A percentile compares a stretch with the other conserved stretches of the same genome.
Evolutionary conservation across 2,797 vertebrate species (phyloP).

Genomic region (Atherinosoma microstoma): DNA sequence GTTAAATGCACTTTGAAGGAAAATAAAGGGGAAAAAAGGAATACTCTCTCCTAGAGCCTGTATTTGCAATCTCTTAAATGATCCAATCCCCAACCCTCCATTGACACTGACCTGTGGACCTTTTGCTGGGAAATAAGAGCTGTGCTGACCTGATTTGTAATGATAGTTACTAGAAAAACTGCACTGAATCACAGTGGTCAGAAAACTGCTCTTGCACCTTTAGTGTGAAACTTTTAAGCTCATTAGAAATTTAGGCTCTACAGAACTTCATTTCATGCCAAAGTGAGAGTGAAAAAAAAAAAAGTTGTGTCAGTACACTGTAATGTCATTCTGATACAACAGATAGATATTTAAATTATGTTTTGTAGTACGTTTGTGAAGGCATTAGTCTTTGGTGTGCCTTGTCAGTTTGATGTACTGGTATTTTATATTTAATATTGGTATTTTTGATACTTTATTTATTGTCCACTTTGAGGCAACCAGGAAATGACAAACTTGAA

Average conservation of each 20-base stretch:
- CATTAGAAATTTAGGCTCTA: background rate
- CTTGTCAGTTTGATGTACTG: too few relatives aligned
- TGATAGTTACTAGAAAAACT: constrained; percentile 11
- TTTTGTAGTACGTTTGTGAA: too few relatives aligned
- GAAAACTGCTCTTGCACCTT: constrained; percentile 8
- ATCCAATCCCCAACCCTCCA: constrained; percentile 22
- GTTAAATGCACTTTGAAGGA: constrained; percentile 27
- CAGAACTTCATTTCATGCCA: background rate
- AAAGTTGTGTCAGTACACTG: background rate
- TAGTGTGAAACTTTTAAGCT: background rate
- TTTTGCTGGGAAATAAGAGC: constrained; percentile 9
- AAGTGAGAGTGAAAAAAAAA: background rate
- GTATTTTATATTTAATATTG: too few relatives aligned
- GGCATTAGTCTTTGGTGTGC: background rate
- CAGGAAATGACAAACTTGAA: too few relatives aligned
- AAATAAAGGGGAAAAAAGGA: background rate
- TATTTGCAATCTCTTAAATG: constrained; percentile 29
- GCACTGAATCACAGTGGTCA: constrained; percentile 2
- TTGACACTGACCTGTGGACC: constrained; percentile 35
- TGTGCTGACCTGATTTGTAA: constrained; percentile 35
- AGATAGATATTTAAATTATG: background rate
- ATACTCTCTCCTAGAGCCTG: background rate
- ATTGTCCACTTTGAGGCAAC: too few relatives aligned
- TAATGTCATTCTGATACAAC: background rate
- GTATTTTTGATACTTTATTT: too few relatives aligned